Evolutionary conservation across 1,140 invertebrate genomes (phyloP), one percentile per base, ranked within the genome.

Genomic region (Cydia pomonella): DNA sequence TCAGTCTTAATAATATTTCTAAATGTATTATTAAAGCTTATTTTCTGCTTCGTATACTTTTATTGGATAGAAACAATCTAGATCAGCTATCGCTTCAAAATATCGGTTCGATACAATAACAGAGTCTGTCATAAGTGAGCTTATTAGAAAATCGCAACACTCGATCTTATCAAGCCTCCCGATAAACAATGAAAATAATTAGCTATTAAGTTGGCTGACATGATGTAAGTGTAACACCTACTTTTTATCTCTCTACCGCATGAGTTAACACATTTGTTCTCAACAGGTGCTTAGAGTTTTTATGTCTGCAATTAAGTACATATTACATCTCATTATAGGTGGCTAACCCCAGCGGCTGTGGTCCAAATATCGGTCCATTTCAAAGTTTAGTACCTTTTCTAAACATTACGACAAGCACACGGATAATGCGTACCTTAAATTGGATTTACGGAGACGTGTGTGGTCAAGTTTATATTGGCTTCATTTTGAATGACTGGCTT

Each of bases 401-500:
- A 21, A 69, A 33, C 13, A 23, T 69, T 69, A 21, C 64, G 64
- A 38, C 29, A 23, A 23, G n/a, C n/a, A 69, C 64, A 69, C 33
- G n/a, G 64, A 38, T 69, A 69, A 69, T 69, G 16, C 41, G 63
- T 29, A 63, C 23, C 13, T 63, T 63, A 66, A 66, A 9, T 66
- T 33, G 21, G 63, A 69, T 33, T 69, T 9, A 16, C 16, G 10
- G 62, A 7, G 27, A 18, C 64, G 64, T 69, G 64, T 69, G 64
- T 69, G 64, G 64, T 69, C 64, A 69, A 41, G 64, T 18, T 69
- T 33, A 69, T 29, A 27, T 29, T 5, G 16, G 25, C 3, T 47
- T 23, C 25, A 50, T 47, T 50, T 72, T 75, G 77, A 75, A 50
- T 73, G 71, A 78, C 77, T 77, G 79, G 73, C 74, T 78, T 71